Conservation (phyloP, 2,888 invertebrate genomes). For the Chloroclysta siterata region DNA sequence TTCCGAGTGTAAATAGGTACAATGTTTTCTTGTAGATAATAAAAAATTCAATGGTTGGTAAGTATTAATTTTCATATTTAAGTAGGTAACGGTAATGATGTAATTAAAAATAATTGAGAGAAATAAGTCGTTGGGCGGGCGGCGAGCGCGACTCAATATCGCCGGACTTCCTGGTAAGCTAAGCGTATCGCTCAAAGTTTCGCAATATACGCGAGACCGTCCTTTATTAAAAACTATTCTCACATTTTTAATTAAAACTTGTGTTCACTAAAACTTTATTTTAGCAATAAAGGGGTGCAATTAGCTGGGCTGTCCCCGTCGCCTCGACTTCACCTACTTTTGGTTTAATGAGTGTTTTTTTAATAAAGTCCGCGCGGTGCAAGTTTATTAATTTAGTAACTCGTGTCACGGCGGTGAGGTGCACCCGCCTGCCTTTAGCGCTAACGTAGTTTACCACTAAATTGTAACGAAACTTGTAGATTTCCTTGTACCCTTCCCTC, state of each 20-base stretch:
- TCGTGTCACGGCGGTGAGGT: constrained; percentile 72
- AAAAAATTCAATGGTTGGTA: too few species aligned
- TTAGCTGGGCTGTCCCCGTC: constrained; percentile 83
- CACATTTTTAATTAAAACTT: constrained; percentile 86
- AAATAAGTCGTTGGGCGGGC: constrained; percentile 27
- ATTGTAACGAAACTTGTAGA: too few species aligned
- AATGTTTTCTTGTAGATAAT: too few species aligned
- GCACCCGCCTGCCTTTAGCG: constrained; percentile 47
- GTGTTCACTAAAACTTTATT: constrained; percentile 85
- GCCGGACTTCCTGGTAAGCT: constrained; percentile 80
- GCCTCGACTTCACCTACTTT: constrained; percentile 81
- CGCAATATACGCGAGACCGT: constrained; percentile 83
- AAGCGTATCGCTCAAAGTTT: constrained; percentile 83
- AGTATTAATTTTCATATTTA: too few species aligned
- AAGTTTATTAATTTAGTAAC: constrained; percentile 85
- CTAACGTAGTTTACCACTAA: constrained; percentile 67
- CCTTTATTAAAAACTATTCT: constrained; percentile 85
- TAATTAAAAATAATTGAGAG: too few species aligned
- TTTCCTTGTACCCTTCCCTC: constrained; percentile 2
- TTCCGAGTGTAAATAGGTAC: too few species aligned
- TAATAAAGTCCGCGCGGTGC: constrained; percentile 82
- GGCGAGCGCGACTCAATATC: constrained; percentile 60
- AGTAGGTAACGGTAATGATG: too few species aligned
- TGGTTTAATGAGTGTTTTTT: constrained; percentile 84
- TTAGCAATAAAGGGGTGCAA: constrained; percentile 85